A percentile compares a stretch with the other conserved stretches of the same genome.
phyloP scores from a whole-genome alignment of 2,888 invertebrate genomes.

The Drosophila cognata region DNA sequence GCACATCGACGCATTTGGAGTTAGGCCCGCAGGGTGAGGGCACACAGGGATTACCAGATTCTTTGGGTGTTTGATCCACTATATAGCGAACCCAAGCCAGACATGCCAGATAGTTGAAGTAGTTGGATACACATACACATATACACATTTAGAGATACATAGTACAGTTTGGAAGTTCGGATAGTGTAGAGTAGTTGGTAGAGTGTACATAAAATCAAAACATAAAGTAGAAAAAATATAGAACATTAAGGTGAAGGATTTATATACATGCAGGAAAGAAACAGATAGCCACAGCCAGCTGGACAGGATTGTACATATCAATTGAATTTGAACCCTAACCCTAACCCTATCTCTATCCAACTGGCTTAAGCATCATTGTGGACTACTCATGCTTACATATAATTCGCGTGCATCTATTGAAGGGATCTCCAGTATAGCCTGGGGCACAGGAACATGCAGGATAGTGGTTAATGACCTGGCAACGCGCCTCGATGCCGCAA shows the following conservation, averaged over 20 bases:
- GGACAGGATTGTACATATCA: conserved; percentile 33
- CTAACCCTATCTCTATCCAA: conserved; percentile 31
- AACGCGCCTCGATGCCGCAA: conserved; percentile 92
- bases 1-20: conserved; percentile 91
- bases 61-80: conserved; percentile 85
- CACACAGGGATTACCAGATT: conserved; percentile 90
- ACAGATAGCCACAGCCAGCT: conserved; percentile 47
- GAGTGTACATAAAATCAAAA: conserved; percentile 70
- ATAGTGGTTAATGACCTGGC: conserved; percentile 93
- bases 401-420: conserved; percentile 88
- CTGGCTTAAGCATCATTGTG: conserved; percentile 20
- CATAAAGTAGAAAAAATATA: conserved; percentile 58
- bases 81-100: conserved; percentile 59
- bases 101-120: conserved; percentile 60
- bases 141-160: conserved; percentile 68
- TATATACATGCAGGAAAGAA: conserved; percentile 73
- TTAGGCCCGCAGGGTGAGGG: conserved; percentile 94
- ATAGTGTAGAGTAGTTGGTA: conserved; percentile 67
- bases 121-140: conserved; percentile 59
- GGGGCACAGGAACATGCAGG: conserved; percentile 93
- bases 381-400: conserved; percentile 86
- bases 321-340: not conserved
- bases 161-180: conserved; percentile 55
- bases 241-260: conserved; percentile 65
- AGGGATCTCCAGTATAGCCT: conserved; percentile 93